phyloP scores from a whole-genome alignment of 2,888 invertebrate species.

The Dasypolia templi region DNA sequence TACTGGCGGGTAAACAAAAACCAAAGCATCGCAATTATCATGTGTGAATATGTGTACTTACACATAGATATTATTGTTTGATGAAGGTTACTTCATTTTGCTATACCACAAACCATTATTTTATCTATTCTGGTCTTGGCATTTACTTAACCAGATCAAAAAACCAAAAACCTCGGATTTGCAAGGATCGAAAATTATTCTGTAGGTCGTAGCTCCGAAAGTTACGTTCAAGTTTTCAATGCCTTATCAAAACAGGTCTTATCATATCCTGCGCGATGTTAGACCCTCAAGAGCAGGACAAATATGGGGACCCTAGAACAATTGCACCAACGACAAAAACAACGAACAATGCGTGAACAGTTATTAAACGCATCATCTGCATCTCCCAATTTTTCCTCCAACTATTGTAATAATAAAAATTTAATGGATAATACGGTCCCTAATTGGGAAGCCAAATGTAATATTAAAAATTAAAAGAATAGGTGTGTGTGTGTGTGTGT shows the following conservation, averaged over 20 bases:
- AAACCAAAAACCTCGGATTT: not conserved
- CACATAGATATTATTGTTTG: too few species aligned
- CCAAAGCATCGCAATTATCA: not conserved
- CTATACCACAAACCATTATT: not conserved
- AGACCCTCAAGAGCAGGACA: not conserved
- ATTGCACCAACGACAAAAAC: too few species aligned
- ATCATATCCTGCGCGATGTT: not conserved
- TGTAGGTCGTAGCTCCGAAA: not conserved
- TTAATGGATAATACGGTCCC: too few species aligned
- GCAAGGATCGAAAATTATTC: not conserved
- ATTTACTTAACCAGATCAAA: not conserved
- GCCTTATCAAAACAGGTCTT: not conserved
- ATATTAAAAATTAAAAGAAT: too few species aligned
- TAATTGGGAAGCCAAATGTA: too few species aligned
- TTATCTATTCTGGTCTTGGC: too few species aligned
- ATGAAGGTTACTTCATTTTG: not conserved
- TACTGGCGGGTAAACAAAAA: conserved; percentile 5
- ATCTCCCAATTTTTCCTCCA: too few species aligned
- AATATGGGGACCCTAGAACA: not conserved
- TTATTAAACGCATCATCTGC: not conserved
- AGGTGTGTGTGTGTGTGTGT: too few species aligned
- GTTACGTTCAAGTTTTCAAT: not conserved
- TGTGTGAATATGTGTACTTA: not conserved
- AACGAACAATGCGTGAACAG: too few species aligned
- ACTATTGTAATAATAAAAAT: too few species aligned